Base-by-base conservation (phyloP, 2,888 invertebrate genomes). In the Drosophila phalerata region DNA sequence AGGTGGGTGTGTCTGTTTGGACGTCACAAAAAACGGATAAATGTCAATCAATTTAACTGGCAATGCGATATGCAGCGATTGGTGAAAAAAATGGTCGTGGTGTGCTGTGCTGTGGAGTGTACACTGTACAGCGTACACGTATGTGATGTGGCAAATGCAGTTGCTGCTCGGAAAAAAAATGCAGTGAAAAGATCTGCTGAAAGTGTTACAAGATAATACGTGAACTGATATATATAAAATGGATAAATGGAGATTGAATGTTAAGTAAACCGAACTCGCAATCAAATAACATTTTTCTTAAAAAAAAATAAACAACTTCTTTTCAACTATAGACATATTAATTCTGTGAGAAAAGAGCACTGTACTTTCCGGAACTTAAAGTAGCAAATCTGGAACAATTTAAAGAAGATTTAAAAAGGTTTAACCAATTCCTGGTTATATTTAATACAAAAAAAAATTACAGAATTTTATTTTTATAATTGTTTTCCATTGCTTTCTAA, bases 1-100 rank as follows among this genome's bases (percentile, higher is more conserved):
- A 67, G 48, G 37, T 53, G 63, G 55, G 53, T 37, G 58, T 53
- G 57, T 40, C 53, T 34, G 45, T 52, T 63, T 45, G 43, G 71
- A 49, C 58, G 52, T 45, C 63, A 69, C 64, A 69, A 68, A 70
- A 72, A 79, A 57, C 71, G 80, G 81, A 79, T 83, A 80, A 81
- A 81, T 81, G 81, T 83, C 81, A 81, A 81, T 81, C 81, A 83
- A 81, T 83, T 81, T 81, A 82, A 79, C 74, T 58, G 66, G 72
- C 79, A 64, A 67, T 70, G 61, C 73, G 81, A 78, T 81, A 78
- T 78, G 81, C 73, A 79, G 61, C 64, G 70, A 77, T 70, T 64
- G 68, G 61, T 37, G 10, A 45, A 32, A 17, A 45, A 40, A 34
- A 11, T 6, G 28, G 28, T 1, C 10, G 28, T 28, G 25, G 3